These are phyloP conservation scores for Pteropus rufus DNA, from an alignment of 2,797 vertebrate genomes.

Conservation along the genomic window DNA sequence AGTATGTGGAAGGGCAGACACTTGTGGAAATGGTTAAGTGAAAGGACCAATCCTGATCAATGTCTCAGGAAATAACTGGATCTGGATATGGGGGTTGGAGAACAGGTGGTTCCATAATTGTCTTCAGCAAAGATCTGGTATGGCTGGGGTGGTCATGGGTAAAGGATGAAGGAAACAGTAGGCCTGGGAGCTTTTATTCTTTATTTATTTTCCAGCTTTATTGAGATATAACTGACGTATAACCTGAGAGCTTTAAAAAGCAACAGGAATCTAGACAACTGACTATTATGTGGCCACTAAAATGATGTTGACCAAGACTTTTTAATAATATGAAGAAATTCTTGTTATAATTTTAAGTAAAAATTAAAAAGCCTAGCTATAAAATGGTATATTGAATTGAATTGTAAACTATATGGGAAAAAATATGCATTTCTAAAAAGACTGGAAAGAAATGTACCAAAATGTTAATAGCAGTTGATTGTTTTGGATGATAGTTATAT, in stretches of 20 bases:
- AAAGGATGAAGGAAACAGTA: slow-evolving; percentile 34
- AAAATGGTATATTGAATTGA: slow-evolving; percentile 22
- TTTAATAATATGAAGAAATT: slow-evolving; percentile 47
- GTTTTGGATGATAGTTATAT: neutral
- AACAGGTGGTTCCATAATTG: neutral
- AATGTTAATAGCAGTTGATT: neutral
- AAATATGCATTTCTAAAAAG: neutral
- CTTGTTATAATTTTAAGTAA: slow-evolving; percentile 51
- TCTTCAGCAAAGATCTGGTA: slow-evolving; percentile 26
- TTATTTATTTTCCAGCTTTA: neutral
- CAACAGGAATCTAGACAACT: slow-evolving; percentile 35
- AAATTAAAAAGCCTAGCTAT: neutral
- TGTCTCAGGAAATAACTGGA: neutral
- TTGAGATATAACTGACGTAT: neutral
- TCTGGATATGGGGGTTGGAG: neutral
- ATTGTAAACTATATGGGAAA: neutral
- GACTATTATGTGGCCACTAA: slow-evolving; percentile 14
- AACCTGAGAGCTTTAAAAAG: slow-evolving; percentile 42
- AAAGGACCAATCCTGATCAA: neutral
- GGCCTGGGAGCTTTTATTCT: neutral
- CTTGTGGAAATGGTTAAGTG: slow-evolving; percentile 26
- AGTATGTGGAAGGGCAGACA: neutral
- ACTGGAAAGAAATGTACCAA: slow-evolving; percentile 29
- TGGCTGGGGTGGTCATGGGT: neutral
- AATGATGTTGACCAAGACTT: slow-evolving; percentile 30